These are phyloP conservation scores for Epistrophella euchroma DNA, from an alignment of 2,888 invertebrate genomes.

Conservation along the genomic window DNA sequence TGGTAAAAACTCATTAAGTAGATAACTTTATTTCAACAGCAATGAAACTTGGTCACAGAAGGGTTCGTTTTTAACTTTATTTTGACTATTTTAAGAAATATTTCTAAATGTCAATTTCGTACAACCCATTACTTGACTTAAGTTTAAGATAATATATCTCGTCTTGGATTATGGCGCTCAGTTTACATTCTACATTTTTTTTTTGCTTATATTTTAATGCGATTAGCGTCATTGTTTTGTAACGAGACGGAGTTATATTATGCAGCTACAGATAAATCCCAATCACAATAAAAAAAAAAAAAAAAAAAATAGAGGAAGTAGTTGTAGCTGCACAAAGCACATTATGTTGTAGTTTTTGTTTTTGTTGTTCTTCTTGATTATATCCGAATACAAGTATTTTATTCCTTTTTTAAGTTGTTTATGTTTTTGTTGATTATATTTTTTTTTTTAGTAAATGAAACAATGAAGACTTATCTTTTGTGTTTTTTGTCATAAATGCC, in stretches of 20 bases:
- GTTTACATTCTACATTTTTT: conserved; percentile 50
- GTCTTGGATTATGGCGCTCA: conserved; percentile 62
- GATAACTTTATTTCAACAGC: too few species aligned
- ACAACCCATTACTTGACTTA: conserved; percentile 1
- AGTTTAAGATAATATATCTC: conserved; percentile 39
- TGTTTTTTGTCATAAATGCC: conserved; percentile 48
- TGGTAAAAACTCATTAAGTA: too few species aligned
- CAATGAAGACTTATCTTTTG: conserved; percentile 41
- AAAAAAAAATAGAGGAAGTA: conserved; percentile 47
- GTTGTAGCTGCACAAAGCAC: conserved; percentile 36
- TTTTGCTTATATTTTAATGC: conserved; percentile 55
- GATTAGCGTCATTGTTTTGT: conserved; percentile 58
- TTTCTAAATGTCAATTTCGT: background rate
- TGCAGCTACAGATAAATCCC: conserved; percentile 51
- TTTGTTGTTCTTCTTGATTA: conserved; percentile 8
- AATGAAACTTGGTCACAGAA: too few species aligned
- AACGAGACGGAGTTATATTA: conserved; percentile 9
- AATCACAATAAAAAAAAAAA: conserved; percentile 24
- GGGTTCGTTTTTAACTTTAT: too few species aligned
- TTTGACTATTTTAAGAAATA: too few species aligned
- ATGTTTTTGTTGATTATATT: conserved; percentile 17
- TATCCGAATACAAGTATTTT: conserved; percentile 17
- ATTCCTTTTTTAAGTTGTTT: conserved; percentile 4
- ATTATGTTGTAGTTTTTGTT: conserved; percentile 14
- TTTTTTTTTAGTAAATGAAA: conserved; percentile 52